Evolutionary conservation across 2,113 vertebrate species (phyloP), one percentile per base, ranked within the genome.

Genomic region (Girardinichthys multiradiatus): DNA sequence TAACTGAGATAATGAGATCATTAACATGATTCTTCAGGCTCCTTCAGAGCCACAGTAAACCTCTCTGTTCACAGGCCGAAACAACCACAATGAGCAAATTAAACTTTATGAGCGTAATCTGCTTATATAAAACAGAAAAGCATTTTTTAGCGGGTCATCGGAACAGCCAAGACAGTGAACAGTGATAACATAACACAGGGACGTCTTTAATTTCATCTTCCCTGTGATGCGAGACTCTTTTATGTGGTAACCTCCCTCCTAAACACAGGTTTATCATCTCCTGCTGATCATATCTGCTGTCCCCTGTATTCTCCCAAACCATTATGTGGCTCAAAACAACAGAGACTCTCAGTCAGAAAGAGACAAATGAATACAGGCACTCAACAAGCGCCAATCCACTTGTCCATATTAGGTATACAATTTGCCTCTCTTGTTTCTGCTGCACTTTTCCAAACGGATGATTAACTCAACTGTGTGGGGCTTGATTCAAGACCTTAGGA

Each of bases 351-450:
- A 80, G 57, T 81, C 78, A 60, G 82, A 85, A 64, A 77, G 72
- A 70, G 75, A 83, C 83, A 88, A 83, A 79, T 80, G 89, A 76
- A 76, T 73, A 83, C 87, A 83, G 67, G 83, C 87, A 57, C 76
- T 84, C 76, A 74, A 83, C 72, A 89, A 81, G 81, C 69, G 64
- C 92, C 91, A 94, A 95, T 94, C 90, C 92, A 96, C 95, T 96
- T 98, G 94, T 96, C 98, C 98, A 96, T 99, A 99, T 99, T 99
- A 97, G 98, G 96, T 92, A 96, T 96, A 93, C 95, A 96, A 96
- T 92, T 94, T 94, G 94, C 93, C 94, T 92, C 81, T 89, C 82
- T 92, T 87, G 84, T 91, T 92, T 90, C 90, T 95, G 93, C 87
- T 89, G 79, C 72, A 86, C 87, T 89, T 89, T 92, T 92, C 89